These are phyloP conservation scores for Catocala nupta DNA, from an alignment of 2,888 invertebrate genomes.

Conservation along the genomic window DNA sequence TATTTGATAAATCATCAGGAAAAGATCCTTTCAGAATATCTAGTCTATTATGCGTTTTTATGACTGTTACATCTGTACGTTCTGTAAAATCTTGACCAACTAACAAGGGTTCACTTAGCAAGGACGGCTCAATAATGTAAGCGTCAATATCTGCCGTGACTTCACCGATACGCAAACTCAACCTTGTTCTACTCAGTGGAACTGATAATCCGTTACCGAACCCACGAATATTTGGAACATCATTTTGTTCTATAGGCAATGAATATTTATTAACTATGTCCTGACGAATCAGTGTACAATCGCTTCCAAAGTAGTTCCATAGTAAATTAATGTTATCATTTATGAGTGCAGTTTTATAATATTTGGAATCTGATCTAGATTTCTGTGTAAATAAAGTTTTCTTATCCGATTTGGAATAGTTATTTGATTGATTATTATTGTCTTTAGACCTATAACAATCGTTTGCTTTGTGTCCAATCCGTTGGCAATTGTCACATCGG, in stretches of 20 bases:
- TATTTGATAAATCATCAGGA: not conserved
- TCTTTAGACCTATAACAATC: not conserved
- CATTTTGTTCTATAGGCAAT: not conserved
- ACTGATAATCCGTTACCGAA: not conserved
- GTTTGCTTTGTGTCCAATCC: not conserved
- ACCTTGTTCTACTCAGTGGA: not conserved
- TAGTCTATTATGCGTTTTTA: not conserved
- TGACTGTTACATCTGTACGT: not conserved
- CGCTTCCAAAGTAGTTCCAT: not conserved
- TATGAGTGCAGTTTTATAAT: not conserved
- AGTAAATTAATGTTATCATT: not conserved
- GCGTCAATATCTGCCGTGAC: not conserved
- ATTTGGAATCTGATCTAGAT: not conserved
- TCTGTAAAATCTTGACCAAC: conserved; percentile 7
- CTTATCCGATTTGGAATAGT: not conserved
- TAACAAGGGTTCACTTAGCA: not conserved
- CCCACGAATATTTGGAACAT: not conserved
- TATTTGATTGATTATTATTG: not conserved
- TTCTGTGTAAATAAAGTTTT: not conserved
- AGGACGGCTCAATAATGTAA: not conserved
- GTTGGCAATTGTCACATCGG: not conserved
- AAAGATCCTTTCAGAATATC: not conserved
- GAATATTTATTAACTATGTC: not conserved
- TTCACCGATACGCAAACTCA: not conserved
- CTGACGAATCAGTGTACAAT: not conserved